These are phyloP conservation scores for Cliona cf. orientalis DNA, from an alignment of 37 sponge, comb jelly and placozoan species.

Conservation along the genomic window DNA sequence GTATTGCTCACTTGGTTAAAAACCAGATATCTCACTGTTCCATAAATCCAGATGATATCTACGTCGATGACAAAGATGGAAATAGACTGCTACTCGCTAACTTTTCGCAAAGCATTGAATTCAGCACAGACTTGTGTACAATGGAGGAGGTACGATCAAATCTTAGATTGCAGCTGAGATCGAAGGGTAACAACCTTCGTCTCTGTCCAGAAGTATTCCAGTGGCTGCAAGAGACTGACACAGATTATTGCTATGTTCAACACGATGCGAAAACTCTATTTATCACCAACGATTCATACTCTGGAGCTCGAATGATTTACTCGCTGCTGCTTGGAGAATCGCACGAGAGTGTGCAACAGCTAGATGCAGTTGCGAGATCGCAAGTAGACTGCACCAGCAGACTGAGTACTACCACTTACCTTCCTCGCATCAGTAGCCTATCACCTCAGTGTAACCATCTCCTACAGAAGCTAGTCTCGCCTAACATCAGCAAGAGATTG, in stretches of 20 bases:
- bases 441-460: slow-evolving; percentile 39
- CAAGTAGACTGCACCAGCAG: background rate
- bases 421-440: slow-evolving; percentile 2
- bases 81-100: slow-evolving; percentile 12
- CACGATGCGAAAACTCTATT: slow-evolving; percentile 1
- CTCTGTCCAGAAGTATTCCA: slow-evolving; percentile 31
- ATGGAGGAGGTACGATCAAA: slow-evolving; percentile 3
- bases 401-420: background rate
- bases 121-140: slow-evolving; percentile 4
- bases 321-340: background rate
- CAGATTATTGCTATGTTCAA: background rate
- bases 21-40: slow-evolving; percentile 32
- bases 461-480: slow-evolving; percentile 35
- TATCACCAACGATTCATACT: slow-evolving; percentile 29
- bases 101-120: slow-evolving; percentile 3
- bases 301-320: slow-evolving; percentile 30
- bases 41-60: slow-evolving; percentile 9
- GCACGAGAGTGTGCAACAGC: background rate
- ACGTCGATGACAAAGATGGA: slow-evolving; percentile 1
- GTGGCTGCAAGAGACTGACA: background rate
- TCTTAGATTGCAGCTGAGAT: background rate
- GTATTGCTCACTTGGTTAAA: slow-evolving; percentile 31
- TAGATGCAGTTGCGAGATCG: too few relatives aligned
- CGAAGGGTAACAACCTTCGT: background rate
- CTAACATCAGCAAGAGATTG: slow-evolving; percentile 9